Base-by-base conservation (phyloP, 92 coral and sea anemone genomes). In the Palythoa grandis region DNA sequence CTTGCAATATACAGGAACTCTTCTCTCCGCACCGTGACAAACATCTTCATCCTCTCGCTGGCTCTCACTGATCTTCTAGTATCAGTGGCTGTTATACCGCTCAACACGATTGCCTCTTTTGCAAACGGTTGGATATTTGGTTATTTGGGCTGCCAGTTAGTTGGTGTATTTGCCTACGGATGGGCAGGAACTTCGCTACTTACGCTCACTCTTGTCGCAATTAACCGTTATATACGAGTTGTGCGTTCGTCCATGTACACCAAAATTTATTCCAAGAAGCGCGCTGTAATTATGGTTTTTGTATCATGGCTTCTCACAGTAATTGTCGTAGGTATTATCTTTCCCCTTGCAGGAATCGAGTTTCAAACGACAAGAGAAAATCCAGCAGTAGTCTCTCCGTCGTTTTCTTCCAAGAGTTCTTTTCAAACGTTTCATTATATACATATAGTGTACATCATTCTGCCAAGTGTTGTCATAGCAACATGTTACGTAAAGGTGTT, bases 1-100 rank as follows among this genome's bases (percentile, higher is more conserved):
- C 84, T 79, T 40, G 84, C 84, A 40, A 14, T 79, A 22, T 79
- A 79, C 57, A 79, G 84, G 38, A 79, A 79, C 13, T 47, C 72
- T 17, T 61, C 57, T 1, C 72, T 79, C 16, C 72, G 72, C 39
- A 60, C 84, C 56, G 48, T 79, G n/a, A 60, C 71, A 11, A 79
- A 79, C 17, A 10, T 79, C 2, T 79, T 79, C 72, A 13, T 79
- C 39, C 11, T 79, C 13, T 79, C 84, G 2, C 53, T 79, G 84
- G 84, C 84, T 12, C 60, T 63, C 16, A 23, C 72, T 40, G 84
- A 79, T 61, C 71, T 79, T 7, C 72, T 79, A 3, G 71, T 54
- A 24, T 17, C 84, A 19, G 10, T 79, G 37, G n/a, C 60, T 5
- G 67, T 79, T 1, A 60, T 79, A 50, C 73, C 84, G 4, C n/a